phyloP scores from a whole-genome alignment of 2,797 vertebrate genomes.

The Delichon dasypus region DNA sequence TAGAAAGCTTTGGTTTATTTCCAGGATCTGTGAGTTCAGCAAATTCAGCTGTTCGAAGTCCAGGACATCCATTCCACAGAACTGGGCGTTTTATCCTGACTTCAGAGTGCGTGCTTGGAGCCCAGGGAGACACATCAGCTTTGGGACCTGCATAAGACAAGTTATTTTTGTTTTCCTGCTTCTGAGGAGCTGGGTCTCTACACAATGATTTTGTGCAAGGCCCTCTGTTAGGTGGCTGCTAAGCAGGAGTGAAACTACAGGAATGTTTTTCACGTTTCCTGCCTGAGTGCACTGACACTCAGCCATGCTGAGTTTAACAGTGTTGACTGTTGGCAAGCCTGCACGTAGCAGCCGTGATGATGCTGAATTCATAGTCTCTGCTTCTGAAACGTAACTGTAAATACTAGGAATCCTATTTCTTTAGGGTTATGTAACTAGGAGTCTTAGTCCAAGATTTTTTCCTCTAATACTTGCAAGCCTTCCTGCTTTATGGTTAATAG shows the following conservation, averaged over 20 bases:
- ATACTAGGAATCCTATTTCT: slow-evolving; percentile 60
- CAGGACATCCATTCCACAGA: slow-evolving; percentile 1
- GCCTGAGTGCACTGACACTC: neutral
- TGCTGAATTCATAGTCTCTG: slow-evolving; percentile 50
- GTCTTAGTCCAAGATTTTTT: slow-evolving; percentile 55
- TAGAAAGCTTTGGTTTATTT: slow-evolving; percentile 16
- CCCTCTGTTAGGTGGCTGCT: neutral
- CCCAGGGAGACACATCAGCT: neutral
- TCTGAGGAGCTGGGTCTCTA: neutral
- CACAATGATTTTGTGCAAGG: neutral
- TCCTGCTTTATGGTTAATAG: slow-evolving; percentile 72
- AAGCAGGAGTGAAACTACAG: neutral
- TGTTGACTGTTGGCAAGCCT: neutral
- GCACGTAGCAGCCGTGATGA: neutral
- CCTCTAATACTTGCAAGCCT: slow-evolving; percentile 29
- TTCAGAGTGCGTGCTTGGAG: neutral
- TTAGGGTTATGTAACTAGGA: slow-evolving; percentile 54
- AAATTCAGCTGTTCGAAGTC: neutral
- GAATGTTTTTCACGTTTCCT: neutral
- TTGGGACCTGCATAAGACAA: neutral
- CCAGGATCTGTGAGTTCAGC: slow-evolving; percentile 36
- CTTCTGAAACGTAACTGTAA: slow-evolving; percentile 27
- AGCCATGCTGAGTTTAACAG: neutral
- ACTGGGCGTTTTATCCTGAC: slow-evolving; percentile 13
- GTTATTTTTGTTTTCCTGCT: slow-evolving; percentile 10